Conservation (phyloP, 2,113 vertebrate species). For the Oreotrochilus melanogaster region DNA sequence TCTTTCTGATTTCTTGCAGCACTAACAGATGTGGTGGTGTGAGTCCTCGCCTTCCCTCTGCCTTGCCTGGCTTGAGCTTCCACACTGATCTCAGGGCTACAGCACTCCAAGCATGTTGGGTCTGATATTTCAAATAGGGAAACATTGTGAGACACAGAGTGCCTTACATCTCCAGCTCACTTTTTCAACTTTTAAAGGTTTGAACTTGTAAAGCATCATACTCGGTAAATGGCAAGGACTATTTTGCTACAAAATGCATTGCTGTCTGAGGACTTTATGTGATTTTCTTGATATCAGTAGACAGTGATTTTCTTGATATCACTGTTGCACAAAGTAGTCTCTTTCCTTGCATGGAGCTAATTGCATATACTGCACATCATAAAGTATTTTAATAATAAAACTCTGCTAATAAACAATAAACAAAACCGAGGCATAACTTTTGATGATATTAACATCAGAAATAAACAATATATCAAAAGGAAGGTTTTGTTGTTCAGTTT, state of each 20-base stretch:
- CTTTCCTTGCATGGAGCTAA: not conserved
- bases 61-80: not conserved
- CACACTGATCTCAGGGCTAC: too few species aligned
- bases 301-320: not conserved
- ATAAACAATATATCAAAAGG: not conserved
- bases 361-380: not conserved
- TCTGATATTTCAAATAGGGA: not conserved
- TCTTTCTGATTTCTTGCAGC: not conserved
- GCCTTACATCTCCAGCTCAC: not conserved
- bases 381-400: not conserved
- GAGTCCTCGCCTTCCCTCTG: not conserved
- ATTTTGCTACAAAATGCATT: not conserved
- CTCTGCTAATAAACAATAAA: not conserved
- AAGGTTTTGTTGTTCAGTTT: not conserved
- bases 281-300: not conserved
- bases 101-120: not conserved
- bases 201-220: not conserved
- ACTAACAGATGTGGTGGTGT: fast-evolving
- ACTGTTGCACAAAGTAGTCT: not conserved
- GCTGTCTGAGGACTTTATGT: not conserved
- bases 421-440: not conserved
- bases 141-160: not conserved
- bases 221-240: not conserved
- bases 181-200: not conserved
- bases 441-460: not conserved